Percentiles rank a stretch among this genome's conserved stretches.
phyloP scores from a whole-genome alignment of 2,797 vertebrate species.

The Danio albolineatus region DNA sequence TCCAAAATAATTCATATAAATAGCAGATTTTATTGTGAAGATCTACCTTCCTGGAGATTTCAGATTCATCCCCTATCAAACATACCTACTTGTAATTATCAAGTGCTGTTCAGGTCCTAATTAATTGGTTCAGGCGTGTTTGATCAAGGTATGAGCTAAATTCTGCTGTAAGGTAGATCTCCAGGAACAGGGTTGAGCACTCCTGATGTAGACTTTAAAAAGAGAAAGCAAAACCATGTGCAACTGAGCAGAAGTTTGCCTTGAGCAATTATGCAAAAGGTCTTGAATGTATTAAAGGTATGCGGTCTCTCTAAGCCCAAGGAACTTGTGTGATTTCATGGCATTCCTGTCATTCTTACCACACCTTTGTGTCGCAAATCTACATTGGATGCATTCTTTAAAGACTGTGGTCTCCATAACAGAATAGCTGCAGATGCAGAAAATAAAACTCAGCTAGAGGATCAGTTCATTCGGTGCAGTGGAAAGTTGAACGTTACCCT shows the following conservation, averaged over 20 bases:
- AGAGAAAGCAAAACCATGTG: background rate
- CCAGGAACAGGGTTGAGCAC: too few relatives aligned
- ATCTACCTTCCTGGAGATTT: too few relatives aligned
- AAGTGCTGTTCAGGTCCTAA: too few relatives aligned
- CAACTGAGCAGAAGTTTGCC: background rate
- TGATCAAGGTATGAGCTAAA: too few relatives aligned
- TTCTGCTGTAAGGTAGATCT: too few relatives aligned
- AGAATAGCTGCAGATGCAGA: background rate
- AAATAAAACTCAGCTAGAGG: background rate
- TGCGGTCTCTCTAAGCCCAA: background rate
- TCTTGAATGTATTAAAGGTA: too few relatives aligned
- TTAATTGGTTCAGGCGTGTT: too few relatives aligned
- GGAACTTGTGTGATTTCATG: background rate
- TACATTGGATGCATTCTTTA: constrained; percentile 1
- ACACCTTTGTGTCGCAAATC: background rate
- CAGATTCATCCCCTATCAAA: too few relatives aligned
- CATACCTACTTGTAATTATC: too few relatives aligned
- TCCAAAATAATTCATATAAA: too few relatives aligned
- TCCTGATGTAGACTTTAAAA: background rate
- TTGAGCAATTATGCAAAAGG: background rate
- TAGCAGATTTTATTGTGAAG: too few relatives aligned
- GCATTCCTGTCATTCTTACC: background rate
- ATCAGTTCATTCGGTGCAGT: constrained; percentile 56
- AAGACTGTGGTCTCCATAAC: background rate
- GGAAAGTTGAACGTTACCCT: constrained; percentile 72